Percentiles rank a stretch among this genome's conserved stretches.
phyloP scores from a whole-genome alignment of 1,140 invertebrate species.

The Pissodes strobi region DNA sequence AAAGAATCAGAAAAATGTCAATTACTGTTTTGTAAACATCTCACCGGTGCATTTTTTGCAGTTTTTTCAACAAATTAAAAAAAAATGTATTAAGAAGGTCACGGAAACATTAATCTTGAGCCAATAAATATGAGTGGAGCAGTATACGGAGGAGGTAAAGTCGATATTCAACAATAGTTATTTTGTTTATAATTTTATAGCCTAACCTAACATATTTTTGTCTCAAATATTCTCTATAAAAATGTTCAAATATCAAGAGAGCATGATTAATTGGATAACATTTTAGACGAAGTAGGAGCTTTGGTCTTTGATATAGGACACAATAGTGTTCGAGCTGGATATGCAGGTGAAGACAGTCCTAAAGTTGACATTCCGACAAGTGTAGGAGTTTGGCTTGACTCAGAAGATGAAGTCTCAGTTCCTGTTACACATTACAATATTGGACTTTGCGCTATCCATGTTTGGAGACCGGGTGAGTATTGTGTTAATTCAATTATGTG shows the following conservation, averaged over 20 bases:
- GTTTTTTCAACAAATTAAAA: conserved; percentile 8
- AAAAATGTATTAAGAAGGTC: conserved; percentile 21
- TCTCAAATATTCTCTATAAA: neutral
- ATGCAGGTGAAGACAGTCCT: conserved; percentile 88
- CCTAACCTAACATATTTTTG: conserved; percentile 30
- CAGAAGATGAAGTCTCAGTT: conserved; percentile 58
- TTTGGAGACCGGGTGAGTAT: conserved; percentile 46
- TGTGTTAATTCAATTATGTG: too few species aligned
- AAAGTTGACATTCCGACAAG: conserved; percentile 82
- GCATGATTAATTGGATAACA: neutral
- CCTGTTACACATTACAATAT: conserved; percentile 63
- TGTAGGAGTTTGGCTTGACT: conserved; percentile 69
- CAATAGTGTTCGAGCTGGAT: conserved; percentile 71
- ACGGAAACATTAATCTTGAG: neutral
- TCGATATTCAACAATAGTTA: conserved; percentile 9
- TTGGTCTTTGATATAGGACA: conserved; percentile 79
- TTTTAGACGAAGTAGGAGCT: conserved; percentile 75
- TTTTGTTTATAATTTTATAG: conserved; percentile 25
- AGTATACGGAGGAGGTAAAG: conserved; percentile 59
- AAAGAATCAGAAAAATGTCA: conserved; percentile 14
- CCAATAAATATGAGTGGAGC: conserved; percentile 56
- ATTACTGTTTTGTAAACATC: conserved; percentile 14
- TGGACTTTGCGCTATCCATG: conserved; percentile 65
- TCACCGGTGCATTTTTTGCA: neutral
- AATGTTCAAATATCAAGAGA: neutral